A percentile compares a stretch with the other conserved stretches of the same genome.
phyloP scores from a whole-genome alignment of 2,888 invertebrate species.

The Phymatocera aterrima region DNA sequence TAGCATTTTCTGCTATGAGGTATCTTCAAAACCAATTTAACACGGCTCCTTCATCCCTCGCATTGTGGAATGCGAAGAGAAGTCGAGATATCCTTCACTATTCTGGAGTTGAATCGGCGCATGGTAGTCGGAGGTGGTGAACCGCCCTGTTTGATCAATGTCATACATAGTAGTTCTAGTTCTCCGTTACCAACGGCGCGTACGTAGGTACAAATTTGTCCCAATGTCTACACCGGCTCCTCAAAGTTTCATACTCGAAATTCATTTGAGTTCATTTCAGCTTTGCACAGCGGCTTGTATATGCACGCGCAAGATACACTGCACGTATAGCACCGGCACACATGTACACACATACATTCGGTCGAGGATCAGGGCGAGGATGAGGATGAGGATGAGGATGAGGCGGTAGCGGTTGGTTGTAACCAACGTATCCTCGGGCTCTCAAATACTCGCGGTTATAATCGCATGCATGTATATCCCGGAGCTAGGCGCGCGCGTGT shows the following conservation, averaged over 20 bases:
- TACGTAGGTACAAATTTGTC: too few species aligned
- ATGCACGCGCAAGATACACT: neutral
- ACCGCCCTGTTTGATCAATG: too few species aligned
- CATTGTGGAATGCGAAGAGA: too few species aligned
- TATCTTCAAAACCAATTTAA: neutral
- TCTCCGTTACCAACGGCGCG: too few species aligned
- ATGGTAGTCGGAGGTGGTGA: too few species aligned
- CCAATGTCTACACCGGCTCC: neutral
- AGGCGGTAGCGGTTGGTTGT: neutral
- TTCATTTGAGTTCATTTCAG: neutral
- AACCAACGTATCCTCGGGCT: slow-evolving; percentile 5
- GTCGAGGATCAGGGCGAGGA: too few species aligned
- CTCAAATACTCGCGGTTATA: slow-evolving; percentile 1
- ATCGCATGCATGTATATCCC: neutral
- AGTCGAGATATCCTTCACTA: too few species aligned
- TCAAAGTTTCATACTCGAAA: neutral
- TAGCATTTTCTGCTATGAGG: neutral
- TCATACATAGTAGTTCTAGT: too few species aligned
- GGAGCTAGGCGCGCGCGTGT: neutral
- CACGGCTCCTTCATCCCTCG: too few species aligned
- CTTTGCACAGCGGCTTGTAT: neutral
- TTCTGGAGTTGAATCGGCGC: too few species aligned
- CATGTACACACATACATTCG: too few species aligned
- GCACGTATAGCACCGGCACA: too few species aligned
- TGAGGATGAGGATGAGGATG: neutral